Evolutionary conservation across 2,888 invertebrate genomes (phyloP).

Genomic region (Himalopsyche anomala): DNA sequence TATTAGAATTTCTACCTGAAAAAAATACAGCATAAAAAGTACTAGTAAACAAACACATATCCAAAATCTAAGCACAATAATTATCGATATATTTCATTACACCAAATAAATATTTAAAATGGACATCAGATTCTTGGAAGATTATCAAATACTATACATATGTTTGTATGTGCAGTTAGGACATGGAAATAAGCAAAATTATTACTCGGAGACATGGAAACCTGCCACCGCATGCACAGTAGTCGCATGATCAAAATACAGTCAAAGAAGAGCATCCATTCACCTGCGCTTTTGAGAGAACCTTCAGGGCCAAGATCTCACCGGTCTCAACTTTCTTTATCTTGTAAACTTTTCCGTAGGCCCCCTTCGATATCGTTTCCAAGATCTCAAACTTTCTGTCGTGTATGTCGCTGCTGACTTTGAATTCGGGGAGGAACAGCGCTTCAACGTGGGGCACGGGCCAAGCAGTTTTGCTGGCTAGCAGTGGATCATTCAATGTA

Average conservation of each 20-base stretch:
- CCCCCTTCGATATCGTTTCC: constrained; percentile 89
- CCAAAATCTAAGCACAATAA: too few species aligned
- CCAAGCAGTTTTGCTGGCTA: constrained; percentile 85
- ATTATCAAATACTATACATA: too few species aligned
- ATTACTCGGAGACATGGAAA: too few species aligned
- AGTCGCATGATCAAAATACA: not conserved
- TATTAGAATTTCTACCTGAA: too few species aligned
- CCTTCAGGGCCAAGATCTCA: constrained; percentile 89
- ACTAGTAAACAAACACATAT: too few species aligned
- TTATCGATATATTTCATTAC: too few species aligned
- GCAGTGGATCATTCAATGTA: constrained; percentile 78
- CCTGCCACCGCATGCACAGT: too few species aligned
- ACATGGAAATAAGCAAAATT: too few species aligned
- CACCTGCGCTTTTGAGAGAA: constrained; percentile 87
- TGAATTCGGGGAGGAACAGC: constrained; percentile 92
- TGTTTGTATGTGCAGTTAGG: too few species aligned
- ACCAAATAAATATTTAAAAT: too few species aligned
- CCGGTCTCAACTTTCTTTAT: constrained; percentile 81
- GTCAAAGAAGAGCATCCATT: not conserved
- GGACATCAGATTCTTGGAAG: too few species aligned
- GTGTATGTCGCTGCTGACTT: constrained; percentile 79
- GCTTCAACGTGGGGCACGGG: constrained; percentile 89
- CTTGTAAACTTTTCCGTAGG: constrained; percentile 93
- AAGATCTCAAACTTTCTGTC: constrained; percentile 81
- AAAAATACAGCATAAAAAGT: too few species aligned